Percentiles rank a stretch among this genome's conserved stretches.
Conservation (phyloP, 1,140 invertebrate genomes). For the Formica exsecta region DNA sequence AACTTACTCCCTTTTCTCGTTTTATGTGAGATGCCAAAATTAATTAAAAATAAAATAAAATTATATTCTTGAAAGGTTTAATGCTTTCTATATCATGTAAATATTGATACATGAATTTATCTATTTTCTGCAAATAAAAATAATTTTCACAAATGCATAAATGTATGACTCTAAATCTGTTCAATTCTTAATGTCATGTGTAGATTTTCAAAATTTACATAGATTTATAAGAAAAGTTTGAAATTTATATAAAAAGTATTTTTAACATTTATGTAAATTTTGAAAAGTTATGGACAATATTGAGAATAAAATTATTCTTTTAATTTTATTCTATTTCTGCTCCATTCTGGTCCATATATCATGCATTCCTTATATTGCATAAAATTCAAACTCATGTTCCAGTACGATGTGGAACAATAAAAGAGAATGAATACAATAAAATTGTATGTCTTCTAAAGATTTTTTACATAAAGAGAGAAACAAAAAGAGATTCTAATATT, state of each 20-base stretch:
- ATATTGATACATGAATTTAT: conserved; percentile 51
- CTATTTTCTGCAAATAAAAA: conserved; percentile 59
- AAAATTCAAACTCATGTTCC: neutral
- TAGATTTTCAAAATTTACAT: neutral
- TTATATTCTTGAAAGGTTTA: conserved; percentile 30
- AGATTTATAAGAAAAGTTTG: neutral
- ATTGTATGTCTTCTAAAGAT: neutral
- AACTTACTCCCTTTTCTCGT: neutral
- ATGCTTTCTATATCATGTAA: conserved; percentile 53
- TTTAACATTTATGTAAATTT: conserved; percentile 8
- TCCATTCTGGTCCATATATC: neutral
- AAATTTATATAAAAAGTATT: neutral
- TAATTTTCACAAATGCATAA: conserved; percentile 49
- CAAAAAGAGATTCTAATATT: conserved; percentile 50
- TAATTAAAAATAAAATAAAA: conserved; percentile 28
- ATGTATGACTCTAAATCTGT: neutral
- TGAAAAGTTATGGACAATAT: neutral
- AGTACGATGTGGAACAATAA: neutral
- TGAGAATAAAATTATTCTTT: conserved; percentile 4
- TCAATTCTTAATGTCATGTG: conserved; percentile 7
- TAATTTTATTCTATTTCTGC: conserved; percentile 2
- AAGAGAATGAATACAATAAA: conserved; percentile 2
- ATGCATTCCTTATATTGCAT: neutral
- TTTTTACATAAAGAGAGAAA: neutral
- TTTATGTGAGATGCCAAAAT: neutral